Conservation (phyloP, 2,888 invertebrate genomes). For the Lithophane ornitopus region DNA sequence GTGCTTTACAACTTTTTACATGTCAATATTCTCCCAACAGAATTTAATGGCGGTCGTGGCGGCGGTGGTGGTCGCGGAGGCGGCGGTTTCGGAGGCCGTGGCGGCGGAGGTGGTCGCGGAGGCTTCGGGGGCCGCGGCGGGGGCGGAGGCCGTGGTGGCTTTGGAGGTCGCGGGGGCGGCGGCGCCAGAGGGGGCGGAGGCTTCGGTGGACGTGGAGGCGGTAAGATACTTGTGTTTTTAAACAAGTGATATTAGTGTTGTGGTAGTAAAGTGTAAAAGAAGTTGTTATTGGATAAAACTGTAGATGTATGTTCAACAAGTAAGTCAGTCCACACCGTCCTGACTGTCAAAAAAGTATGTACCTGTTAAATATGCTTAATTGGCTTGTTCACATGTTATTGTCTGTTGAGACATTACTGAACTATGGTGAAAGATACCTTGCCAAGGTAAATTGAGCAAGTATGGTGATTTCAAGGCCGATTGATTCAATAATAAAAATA, state of each 20-base stretch:
- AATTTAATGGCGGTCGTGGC: constrained; percentile 81
- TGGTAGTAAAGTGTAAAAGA: not conserved
- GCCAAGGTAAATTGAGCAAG: not conserved
- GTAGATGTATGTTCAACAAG: not conserved
- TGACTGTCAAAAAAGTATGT: not conserved
- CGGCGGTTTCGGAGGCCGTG: constrained; percentile 68
- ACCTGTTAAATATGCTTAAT: not conserved
- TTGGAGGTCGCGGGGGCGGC: constrained; percentile 76
- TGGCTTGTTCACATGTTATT: not conserved
- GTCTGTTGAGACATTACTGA: not conserved
- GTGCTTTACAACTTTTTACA: not conserved
- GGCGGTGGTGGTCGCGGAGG: constrained; percentile 71
- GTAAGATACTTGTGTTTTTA: constrained; percentile 13
- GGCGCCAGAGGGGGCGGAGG: constrained; percentile 75
- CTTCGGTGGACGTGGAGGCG: constrained; percentile 83
- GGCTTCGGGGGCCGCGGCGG: constrained; percentile 67
- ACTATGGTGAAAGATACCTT: not conserved
- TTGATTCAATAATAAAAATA: not conserved
- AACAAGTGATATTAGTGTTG: not conserved
- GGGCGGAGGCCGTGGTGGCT: constrained; percentile 77
- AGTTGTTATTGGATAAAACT: not conserved
- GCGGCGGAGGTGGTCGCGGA: constrained; percentile 77
- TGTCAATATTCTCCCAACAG: constrained; percentile 64
- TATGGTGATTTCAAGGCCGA: constrained; percentile 23
- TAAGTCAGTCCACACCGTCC: no score